Evolutionary conservation across 1,140 invertebrate species (phyloP).

Genomic region (Aethina tumida): DNA sequence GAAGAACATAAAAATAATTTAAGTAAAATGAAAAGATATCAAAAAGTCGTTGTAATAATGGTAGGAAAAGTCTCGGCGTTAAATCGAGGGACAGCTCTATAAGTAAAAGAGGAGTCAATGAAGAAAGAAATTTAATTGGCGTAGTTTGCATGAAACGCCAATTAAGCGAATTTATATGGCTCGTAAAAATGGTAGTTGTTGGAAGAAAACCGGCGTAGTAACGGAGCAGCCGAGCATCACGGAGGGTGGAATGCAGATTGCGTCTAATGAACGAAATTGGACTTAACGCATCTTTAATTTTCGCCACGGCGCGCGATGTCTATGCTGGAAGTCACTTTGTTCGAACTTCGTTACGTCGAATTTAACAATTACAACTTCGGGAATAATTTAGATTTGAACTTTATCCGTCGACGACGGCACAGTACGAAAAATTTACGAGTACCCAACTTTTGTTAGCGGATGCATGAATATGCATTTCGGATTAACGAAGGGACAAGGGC

Average conservation of each 20-base stretch:
- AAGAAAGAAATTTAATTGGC: conserved; percentile 10
- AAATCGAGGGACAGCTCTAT: too few species aligned
- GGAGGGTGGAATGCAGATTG: conserved; percentile 29
- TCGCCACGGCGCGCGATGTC: conserved; percentile 3
- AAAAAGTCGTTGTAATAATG: too few species aligned
- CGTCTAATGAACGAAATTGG: conserved; percentile 33
- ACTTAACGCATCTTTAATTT: conserved; percentile 34
- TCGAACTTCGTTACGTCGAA: conserved; percentile 18
- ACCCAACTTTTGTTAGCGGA: too few species aligned
- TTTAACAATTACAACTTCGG: conserved; percentile 21
- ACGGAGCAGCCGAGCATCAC: conserved; percentile 21
- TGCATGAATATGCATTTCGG: too few species aligned
- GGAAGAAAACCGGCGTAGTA: conserved; percentile 21
- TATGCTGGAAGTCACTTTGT: conserved; percentile 4
- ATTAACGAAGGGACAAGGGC: too few species aligned
- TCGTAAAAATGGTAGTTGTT: conserved; percentile 30
- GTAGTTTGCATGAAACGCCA: conserved; percentile 24
- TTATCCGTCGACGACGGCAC: too few species aligned
- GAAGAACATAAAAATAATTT: too few species aligned
- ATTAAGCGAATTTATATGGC: conserved; percentile 34
- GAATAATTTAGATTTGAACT: conserved; percentile 16
- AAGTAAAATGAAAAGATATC: too few species aligned
- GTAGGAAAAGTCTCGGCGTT: too few species aligned
- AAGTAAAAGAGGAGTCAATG: too few species aligned
- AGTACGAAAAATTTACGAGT: too few species aligned